phyloP scores from a whole-genome alignment of 2,113 vertebrate genomes.

The Syrmaticus mikado region DNA sequence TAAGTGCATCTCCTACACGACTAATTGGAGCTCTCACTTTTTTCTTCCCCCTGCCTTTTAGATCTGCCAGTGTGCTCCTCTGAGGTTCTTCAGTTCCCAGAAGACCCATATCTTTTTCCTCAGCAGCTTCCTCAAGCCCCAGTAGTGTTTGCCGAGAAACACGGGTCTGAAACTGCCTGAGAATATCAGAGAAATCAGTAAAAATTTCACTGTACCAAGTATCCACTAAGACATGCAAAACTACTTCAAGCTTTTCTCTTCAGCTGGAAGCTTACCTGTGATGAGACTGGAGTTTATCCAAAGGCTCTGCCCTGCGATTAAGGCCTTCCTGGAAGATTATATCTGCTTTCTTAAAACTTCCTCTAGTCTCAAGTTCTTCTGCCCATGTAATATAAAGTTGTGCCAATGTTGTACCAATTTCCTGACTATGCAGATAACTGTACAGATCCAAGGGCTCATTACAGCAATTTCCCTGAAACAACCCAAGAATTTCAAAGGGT shows the following conservation, averaged over 20 bases:
- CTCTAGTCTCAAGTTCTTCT: conserved; percentile 89
- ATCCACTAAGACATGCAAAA: rapidly evolving
- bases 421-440: conserved; percentile 89
- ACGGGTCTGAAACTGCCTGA: conserved; percentile 92
- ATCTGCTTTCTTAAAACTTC: conserved; percentile 90
- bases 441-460: conserved; percentile 90
- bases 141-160: conserved; percentile 88
- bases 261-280: conserved; percentile 82
- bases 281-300: conserved; percentile 87
- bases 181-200: neutral
- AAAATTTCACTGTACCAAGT: neutral
- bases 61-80: conserved; percentile 84
- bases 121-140: conserved; percentile 73
- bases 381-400: conserved; percentile 94
- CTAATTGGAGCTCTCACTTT: conserved; percentile 84
- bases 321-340: conserved; percentile 89
- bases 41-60: conserved; percentile 91
- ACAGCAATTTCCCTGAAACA: conserved; percentile 83
- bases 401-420: conserved; percentile 86
- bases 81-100: conserved; percentile 75
- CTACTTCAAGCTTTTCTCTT: neutral
- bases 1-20: conserved; percentile 82
- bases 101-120: conserved; percentile 42
- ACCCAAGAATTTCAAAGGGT: neutral
- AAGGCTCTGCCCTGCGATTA: conserved; percentile 84